Evolutionary conservation across 1,140 invertebrate genomes (phyloP).

Genomic region (Drosophila saltans): DNA sequence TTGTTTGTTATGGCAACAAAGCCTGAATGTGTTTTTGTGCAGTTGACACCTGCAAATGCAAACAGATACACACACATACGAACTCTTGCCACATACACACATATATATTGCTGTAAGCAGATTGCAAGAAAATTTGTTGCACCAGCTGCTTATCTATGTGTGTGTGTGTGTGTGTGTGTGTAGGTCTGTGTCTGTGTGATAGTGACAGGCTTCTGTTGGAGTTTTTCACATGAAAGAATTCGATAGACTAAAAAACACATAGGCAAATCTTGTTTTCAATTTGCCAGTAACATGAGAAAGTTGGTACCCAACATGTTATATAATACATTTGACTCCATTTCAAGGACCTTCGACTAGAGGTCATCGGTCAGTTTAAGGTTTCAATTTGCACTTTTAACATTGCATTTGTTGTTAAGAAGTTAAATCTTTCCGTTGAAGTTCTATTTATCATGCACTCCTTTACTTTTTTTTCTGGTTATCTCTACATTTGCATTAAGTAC

Average conservation of each 20-base stretch:
- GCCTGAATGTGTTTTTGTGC: conserved; percentile 71
- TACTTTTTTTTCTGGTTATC: conserved; percentile 23
- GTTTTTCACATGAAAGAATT: conserved; percentile 62
- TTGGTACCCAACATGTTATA: conserved; percentile 19
- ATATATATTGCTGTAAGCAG: conserved; percentile 53
- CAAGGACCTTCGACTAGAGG: conserved; percentile 38
- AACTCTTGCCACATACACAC: conserved; percentile 64
- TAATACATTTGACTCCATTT: conserved; percentile 37
- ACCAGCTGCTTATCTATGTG: conserved; percentile 33
- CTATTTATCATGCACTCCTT: background rate
- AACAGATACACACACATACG: conserved; percentile 46
- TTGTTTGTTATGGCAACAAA: conserved; percentile 72
- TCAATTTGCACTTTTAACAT: background rate
- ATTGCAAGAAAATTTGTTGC: conserved; percentile 55
- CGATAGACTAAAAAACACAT: conserved; percentile 48
- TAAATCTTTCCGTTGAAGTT: background rate
- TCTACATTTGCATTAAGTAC: conserved; percentile 80
- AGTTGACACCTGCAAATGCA: conserved; percentile 75
- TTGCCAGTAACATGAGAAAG: conserved; percentile 57
- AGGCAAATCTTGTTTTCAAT: conserved; percentile 58
- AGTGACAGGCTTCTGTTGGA: conserved; percentile 50
- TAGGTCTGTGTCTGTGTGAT: conserved; percentile 26
- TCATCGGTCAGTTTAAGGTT: conserved; percentile 22
- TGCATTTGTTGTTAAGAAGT: background rate
- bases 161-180: conserved; percentile 4